Evolutionary conservation across 2,113 vertebrate species (phyloP).

Genomic region (Rhea pennata): DNA sequence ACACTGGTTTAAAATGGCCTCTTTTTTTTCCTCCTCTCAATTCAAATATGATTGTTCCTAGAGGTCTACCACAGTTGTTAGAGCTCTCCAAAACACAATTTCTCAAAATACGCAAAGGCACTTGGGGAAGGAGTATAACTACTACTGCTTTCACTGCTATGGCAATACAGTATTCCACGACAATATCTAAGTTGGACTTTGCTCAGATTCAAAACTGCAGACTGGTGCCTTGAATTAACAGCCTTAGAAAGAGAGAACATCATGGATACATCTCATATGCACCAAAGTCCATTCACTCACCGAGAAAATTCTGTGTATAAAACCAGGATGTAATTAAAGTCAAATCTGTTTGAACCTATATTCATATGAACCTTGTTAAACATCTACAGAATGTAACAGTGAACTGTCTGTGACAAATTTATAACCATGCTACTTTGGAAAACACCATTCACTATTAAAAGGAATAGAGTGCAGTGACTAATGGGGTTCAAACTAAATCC

Average conservation of each 20-base stretch:
- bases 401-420: slow-evolving; percentile 32
- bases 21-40: neutral
- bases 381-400: slow-evolving; percentile 14
- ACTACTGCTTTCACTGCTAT: neutral
- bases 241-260: neutral
- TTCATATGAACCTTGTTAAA: slow-evolving; percentile 35
- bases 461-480: slow-evolving; percentile 34
- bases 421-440: neutral
- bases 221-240: neutral
- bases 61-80: neutral
- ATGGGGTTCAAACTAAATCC: slow-evolving; percentile 38
- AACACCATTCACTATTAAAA: slow-evolving; percentile 36
- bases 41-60: neutral
- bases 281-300: neutral
- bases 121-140: neutral
- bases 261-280: neutral
- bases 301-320: neutral
- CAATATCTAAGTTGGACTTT: neutral
- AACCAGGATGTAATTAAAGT: slow-evolving; percentile 15
- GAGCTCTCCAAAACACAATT: neutral
- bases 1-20: neutral
- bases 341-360: neutral
- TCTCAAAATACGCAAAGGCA: neutral
- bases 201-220: neutral
- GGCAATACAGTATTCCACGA: neutral